Percentiles rank a stretch among this genome's conserved stretches.
These are phyloP conservation scores for Phocoena phocoena DNA, from an alignment of 2,113 vertebrate species.

Conservation along the genomic window DNA sequence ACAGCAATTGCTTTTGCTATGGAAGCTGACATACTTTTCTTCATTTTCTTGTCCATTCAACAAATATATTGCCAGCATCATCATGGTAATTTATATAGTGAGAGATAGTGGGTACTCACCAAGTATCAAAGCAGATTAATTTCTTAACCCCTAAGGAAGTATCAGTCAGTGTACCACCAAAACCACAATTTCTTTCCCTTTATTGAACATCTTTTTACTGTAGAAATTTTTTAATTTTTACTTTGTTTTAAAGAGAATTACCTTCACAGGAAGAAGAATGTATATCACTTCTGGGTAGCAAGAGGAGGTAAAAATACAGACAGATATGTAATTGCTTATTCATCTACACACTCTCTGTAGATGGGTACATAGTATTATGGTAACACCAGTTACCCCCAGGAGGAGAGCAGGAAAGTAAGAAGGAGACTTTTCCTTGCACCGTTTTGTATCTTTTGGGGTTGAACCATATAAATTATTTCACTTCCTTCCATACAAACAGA, in stretches of 20 bases:
- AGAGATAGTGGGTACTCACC: background rate
- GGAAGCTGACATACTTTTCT: background rate
- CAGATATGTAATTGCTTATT: background rate
- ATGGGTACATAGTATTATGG: background rate
- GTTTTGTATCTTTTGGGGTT: background rate
- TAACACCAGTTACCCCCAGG: background rate
- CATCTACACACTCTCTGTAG: background rate
- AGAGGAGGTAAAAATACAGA: background rate
- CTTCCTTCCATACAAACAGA: background rate
- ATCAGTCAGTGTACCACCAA: background rate
- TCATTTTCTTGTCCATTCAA: background rate
- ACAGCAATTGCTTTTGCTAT: background rate
- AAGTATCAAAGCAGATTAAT: background rate
- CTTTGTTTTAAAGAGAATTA: background rate
- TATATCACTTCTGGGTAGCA: background rate
- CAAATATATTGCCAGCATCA: background rate
- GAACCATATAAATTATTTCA: conserved; percentile 26
- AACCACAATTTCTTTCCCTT: background rate
- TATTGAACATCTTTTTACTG: background rate
- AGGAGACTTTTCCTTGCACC: background rate
- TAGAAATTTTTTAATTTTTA: background rate
- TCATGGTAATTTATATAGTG: background rate
- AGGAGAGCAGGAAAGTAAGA: background rate
- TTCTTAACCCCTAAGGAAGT: background rate
- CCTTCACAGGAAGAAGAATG: background rate